Conservation (phyloP, 1,140 invertebrate species). For the Pollicipes pollicipes region DNA sequence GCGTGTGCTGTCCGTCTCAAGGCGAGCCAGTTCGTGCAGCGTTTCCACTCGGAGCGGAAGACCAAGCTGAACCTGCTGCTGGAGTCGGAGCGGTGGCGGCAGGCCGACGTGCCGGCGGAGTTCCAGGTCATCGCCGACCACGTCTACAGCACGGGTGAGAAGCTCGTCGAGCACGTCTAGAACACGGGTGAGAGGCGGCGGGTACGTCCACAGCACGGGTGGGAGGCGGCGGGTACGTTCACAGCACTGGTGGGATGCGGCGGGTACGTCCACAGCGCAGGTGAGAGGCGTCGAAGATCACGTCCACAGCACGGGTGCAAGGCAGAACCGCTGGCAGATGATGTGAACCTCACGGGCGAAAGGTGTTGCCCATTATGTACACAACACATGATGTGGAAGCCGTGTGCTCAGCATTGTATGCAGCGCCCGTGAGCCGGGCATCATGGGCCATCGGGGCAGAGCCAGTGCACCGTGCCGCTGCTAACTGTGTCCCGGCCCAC, state of each 20-base stretch:
- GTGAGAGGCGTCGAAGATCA: background rate
- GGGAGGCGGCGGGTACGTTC: background rate
- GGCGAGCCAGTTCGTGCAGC: constrained; percentile 73
- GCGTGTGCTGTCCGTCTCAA: constrained; percentile 29
- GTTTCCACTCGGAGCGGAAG: constrained; percentile 76
- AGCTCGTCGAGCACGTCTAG: background rate
- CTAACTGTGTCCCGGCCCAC: too few species aligned
- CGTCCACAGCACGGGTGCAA: too few species aligned
- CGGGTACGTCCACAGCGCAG: background rate
- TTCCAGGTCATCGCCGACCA: constrained; percentile 67
- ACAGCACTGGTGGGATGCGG: background rate
- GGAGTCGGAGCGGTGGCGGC: constrained; percentile 83
- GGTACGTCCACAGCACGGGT: background rate
- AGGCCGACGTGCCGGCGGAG: constrained; percentile 71
- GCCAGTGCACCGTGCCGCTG: too few species aligned
- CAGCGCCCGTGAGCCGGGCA: too few species aligned
- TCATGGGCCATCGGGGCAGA: too few species aligned
- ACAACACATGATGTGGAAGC: too few species aligned
- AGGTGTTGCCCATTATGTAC: too few species aligned
- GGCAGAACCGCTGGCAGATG: too few species aligned
- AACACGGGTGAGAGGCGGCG: background rate
- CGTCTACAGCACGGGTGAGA: constrained; percentile 35
- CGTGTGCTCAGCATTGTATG: too few species aligned
- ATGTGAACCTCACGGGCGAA: too few species aligned
- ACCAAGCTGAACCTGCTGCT: constrained; percentile 63